A percentile compares a stretch with the other conserved stretches of the same genome.
Conservation (phyloP, 2,888 invertebrate species). For the Liopterus haemorrhoidalis region DNA sequence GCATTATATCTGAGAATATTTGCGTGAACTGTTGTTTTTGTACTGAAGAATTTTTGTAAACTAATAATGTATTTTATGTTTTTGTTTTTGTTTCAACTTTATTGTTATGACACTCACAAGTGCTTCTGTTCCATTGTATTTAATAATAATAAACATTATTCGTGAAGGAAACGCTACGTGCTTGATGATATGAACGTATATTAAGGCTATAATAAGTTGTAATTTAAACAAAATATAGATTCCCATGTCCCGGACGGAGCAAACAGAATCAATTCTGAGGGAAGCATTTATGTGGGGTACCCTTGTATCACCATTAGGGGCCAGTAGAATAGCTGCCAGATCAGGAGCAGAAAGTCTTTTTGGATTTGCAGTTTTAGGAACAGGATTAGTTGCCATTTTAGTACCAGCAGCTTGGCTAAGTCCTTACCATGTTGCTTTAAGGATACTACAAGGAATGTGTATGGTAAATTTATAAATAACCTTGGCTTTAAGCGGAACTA, state of each 20-base stretch:
- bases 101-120: too few relatives aligned
- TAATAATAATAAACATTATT: too few relatives aligned
- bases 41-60: too few relatives aligned
- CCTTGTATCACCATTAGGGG: conserved; percentile 51
- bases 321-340: conserved; percentile 51
- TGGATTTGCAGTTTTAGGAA: conserved; percentile 51
- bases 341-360: conserved; percentile 53
- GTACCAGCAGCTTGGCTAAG: conserved; percentile 55
- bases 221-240: too few relatives aligned
- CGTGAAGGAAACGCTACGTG: too few relatives aligned
- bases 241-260: conserved; percentile 50
- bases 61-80: too few relatives aligned
- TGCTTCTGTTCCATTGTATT: too few relatives aligned
- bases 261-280: conserved; percentile 51
- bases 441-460: conserved; percentile 52
- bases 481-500: neutral
- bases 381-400: conserved; percentile 50
- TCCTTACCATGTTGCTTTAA: conserved; percentile 51
- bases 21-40: too few relatives aligned
- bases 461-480: conserved; percentile 43
- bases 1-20: too few relatives aligned
- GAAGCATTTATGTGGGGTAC: conserved; percentile 56
- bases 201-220: too few relatives aligned
- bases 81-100: too few relatives aligned
- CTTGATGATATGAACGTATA: too few relatives aligned